These are phyloP conservation scores for Hafferia zeledoni DNA, from an alignment of 2,797 vertebrate species.

Conservation along the genomic window DNA sequence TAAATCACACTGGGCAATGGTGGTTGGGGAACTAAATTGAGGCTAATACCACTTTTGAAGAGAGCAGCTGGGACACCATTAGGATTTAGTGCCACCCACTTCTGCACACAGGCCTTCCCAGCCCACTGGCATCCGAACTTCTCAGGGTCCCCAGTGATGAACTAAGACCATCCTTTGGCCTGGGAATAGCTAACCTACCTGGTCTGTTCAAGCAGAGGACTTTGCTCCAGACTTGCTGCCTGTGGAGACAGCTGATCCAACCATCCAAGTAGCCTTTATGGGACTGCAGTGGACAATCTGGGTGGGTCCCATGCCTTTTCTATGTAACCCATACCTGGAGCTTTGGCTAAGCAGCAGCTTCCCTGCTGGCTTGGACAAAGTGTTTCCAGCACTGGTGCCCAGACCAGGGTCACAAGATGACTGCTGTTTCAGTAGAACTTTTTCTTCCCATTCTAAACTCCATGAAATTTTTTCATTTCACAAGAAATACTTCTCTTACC, in stretches of 20 bases:
- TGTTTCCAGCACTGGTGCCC: neutral
- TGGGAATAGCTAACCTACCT: neutral
- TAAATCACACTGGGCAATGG: neutral
- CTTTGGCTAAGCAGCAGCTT: neutral
- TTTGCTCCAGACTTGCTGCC: neutral
- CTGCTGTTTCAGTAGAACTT: neutral
- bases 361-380: neutral
- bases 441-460: neutral
- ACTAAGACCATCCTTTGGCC: neutral
- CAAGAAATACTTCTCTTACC: neutral
- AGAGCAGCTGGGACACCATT: neutral
- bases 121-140: neutral
- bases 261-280: neutral
- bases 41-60: neutral
- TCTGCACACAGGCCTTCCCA: neutral
- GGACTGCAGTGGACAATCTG: neutral
- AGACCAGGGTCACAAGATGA: neutral
- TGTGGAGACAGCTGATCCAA: neutral
- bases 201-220: neutral
- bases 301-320: fast-evolving
- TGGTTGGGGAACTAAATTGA: neutral
- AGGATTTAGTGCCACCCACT: neutral
- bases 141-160: neutral
- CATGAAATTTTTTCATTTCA: fast-evolving
- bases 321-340: neutral